Percentiles rank a stretch among this genome's conserved stretches.
These are phyloP conservation scores for Myotis planiceps DNA, from an alignment of 2,797 vertebrate species.

Conservation along the genomic window DNA sequence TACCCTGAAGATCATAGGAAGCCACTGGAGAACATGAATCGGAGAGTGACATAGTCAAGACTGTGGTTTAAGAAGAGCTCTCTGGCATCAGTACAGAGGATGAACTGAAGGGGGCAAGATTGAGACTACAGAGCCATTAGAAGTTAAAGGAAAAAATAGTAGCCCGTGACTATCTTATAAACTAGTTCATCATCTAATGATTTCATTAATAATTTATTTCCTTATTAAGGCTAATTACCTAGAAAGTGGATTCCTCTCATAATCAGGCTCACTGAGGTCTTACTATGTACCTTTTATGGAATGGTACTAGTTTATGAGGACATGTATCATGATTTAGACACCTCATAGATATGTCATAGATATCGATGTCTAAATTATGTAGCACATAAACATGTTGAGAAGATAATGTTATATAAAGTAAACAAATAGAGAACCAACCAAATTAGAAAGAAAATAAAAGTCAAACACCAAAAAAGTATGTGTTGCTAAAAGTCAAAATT, in stretches of 20 bases:
- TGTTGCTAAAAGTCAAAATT: background rate
- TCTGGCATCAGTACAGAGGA: background rate
- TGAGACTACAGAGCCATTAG: background rate
- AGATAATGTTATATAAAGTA: background rate
- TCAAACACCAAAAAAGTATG: background rate
- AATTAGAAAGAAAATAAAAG: constrained; percentile 13
- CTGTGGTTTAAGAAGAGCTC: background rate
- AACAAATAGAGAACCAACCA: background rate
- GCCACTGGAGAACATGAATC: background rate
- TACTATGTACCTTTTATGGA: background rate
- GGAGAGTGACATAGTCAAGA: background rate
- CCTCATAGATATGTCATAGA: background rate
- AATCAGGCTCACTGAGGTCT: background rate
- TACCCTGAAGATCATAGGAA: background rate
- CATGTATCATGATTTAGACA: background rate
- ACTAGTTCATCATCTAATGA: background rate
- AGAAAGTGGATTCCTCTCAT: background rate
- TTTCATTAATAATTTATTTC: background rate
- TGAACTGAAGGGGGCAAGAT: background rate
- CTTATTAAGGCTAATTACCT: background rate
- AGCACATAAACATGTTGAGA: background rate
- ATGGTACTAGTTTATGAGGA: background rate
- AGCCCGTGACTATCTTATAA: background rate
- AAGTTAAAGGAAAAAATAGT: background rate
- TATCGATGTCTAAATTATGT: background rate